Percentiles rank a stretch among this genome's conserved stretches.
phyloP scores from a whole-genome alignment of 1,140 invertebrate genomes.

The Leptonema lineaticorne region DNA sequence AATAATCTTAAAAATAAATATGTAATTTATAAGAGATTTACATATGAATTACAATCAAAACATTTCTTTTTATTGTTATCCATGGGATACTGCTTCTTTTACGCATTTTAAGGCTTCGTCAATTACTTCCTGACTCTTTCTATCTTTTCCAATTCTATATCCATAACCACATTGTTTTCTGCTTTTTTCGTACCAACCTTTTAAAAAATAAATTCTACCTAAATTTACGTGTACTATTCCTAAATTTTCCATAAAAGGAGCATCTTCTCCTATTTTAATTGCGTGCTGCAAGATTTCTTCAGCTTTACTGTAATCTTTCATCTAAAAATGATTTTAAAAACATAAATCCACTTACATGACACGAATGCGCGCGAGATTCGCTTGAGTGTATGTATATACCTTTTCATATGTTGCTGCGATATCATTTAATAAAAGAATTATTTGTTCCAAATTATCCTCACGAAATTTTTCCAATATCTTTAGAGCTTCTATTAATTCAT shows the following conservation, averaged over 20 bases:
- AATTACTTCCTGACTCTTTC: constrained; percentile 64
- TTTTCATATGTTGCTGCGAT: constrained; percentile 72
- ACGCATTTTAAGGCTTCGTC: constrained; percentile 71
- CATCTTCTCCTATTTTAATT: constrained; percentile 63
- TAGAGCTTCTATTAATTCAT: constrained; percentile 69
- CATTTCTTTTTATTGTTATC: constrained; percentile 17
- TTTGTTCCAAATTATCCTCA: constrained; percentile 70
- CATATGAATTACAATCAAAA: neutral
- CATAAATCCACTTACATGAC: neutral
- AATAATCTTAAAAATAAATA: constrained; percentile 1
- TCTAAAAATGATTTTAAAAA: constrained; percentile 44
- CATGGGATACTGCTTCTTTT: constrained; percentile 58
- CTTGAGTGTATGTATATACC: constrained; percentile 7
- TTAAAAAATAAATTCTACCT: constrained; percentile 75
- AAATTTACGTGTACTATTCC: constrained; percentile 80
- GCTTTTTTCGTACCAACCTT: constrained; percentile 68
- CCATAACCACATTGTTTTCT: constrained; percentile 70
- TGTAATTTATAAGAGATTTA: constrained; percentile 6
- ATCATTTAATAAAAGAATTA: constrained; percentile 81
- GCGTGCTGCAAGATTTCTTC: constrained; percentile 72
- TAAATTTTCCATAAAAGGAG: constrained; percentile 67
- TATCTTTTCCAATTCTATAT: constrained; percentile 65
- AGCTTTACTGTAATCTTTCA: constrained; percentile 68
- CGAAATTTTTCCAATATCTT: constrained; percentile 65
- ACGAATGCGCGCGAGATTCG: neutral